Base-by-base conservation (phyloP, 2,113 vertebrate species). In the Stigmatopora nigra region DNA sequence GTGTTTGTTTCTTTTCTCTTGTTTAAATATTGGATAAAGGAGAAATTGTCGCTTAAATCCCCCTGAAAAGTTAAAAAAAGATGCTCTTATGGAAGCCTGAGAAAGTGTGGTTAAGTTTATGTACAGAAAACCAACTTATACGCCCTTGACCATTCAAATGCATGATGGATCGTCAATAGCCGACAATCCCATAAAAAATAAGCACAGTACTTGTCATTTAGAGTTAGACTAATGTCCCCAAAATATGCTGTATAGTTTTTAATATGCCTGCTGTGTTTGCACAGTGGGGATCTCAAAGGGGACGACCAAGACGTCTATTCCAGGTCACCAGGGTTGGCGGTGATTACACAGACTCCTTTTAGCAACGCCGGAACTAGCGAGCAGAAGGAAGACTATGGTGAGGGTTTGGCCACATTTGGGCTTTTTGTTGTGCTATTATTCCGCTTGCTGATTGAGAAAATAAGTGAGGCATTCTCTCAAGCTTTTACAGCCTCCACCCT, bases 351-450 rank as follows among this genome's bases (percentile, higher is more conserved):
- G 83, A 86, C 79, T 85, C 79, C 79, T 74, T 85, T 86, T 83
- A 83, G 80, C 77, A 67, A 69, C 73, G 70, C 82, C 85, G 78
- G 75, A 17, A 31, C 65, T 61, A 55, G 79, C 70, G 64, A 75
- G 73, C 15, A 14, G 46, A 48, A 16, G 14, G 61, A 68, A 58
- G 64, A 55, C 68, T 15, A 46, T 47, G 22, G 47, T 65, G 61
- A 69, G 62, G 73, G 65, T 83, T 78, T 69, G 79, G 80, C 77
- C 74, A 81, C 79, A 82, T 69, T 83, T 64, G 65, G 70, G 81
- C 84, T 88, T 89, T 87, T 87, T 89, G 87, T 87, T 84, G 86
- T 84, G 80, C 80, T 77, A 91, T 91, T 91, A 91, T 91, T 91
- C 89, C 88, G 88, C 88, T 87, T 77, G 79, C 79, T 88, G 90